phyloP scores from a whole-genome alignment of 2,113 vertebrate genomes.

The Trichechus manatus region DNA sequence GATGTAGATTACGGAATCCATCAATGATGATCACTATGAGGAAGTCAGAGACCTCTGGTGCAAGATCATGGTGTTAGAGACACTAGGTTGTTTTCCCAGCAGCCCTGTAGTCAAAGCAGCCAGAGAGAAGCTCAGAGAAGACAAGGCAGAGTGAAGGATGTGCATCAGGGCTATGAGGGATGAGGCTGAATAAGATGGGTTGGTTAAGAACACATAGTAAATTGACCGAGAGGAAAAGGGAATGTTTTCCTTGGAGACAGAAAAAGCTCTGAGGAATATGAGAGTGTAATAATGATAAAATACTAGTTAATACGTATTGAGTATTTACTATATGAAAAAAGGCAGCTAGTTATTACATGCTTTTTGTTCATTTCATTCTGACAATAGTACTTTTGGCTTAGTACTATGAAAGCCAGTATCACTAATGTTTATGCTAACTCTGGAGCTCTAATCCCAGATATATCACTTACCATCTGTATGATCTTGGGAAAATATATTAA shows the following conservation, averaged over 20 bases:
- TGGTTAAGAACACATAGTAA: neutral
- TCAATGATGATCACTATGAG: neutral
- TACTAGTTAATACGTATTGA: neutral
- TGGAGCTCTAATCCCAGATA: neutral
- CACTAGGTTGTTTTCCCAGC: neutral
- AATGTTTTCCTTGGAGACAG: neutral
- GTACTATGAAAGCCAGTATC: neutral
- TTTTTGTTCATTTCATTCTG: neutral
- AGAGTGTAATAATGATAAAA: neutral
- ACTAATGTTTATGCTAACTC: neutral
- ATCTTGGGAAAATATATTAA: neutral
- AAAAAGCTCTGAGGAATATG: neutral
- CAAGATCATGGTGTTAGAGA: neutral
- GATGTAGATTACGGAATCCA: neutral
- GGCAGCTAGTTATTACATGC: neutral
- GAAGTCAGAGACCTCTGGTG: neutral
- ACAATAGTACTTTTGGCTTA: neutral
- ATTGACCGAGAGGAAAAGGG: neutral
- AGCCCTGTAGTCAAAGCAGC: neutral
- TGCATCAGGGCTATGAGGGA: neutral
- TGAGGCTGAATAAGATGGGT: neutral
- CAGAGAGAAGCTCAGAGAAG: neutral
- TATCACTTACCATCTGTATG: neutral
- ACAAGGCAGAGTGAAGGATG: neutral
- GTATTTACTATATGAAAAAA: neutral